Conservation (phyloP, 2,113 vertebrate genomes). For the Channa argus region DNA sequence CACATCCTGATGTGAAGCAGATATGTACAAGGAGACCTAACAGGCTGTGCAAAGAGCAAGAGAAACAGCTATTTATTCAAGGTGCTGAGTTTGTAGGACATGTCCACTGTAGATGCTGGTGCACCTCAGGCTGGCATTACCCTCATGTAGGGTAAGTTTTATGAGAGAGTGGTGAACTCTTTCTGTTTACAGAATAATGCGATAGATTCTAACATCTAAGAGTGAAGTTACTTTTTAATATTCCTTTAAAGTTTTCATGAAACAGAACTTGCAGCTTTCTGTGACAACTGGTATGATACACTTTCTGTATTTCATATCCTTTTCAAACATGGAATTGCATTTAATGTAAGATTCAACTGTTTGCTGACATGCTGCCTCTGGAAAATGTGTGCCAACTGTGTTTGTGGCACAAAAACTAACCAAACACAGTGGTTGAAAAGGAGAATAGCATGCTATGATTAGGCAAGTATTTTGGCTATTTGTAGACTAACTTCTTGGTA, state of each 20-base stretch:
- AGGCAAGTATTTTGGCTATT: no score
- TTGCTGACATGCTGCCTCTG: conserved; percentile 19
- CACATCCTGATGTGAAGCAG: conserved; percentile 67
- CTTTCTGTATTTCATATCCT: background rate
- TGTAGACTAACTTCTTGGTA: conserved; percentile 19
- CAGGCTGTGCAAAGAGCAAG: conserved; percentile 46
- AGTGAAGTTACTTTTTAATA: no score
- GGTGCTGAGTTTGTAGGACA: conserved; percentile 68
- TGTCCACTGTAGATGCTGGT: conserved; percentile 28
- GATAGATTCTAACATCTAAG: no score
- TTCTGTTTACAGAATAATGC: background rate
- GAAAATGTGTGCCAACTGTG: conserved; percentile 13
- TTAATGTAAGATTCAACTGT: background rate
- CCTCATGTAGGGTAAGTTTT: conserved; percentile 16
- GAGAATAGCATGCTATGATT: conserved; percentile 22
- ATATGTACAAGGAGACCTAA: conserved; percentile 56
- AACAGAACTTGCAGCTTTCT: background rate
- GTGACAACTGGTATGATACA: background rate
- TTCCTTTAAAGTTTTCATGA: background rate
- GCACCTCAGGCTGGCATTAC: conserved; percentile 5
- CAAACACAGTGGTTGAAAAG: conserved; percentile 55
- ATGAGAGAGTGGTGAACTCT: background rate
- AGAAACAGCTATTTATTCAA: conserved; percentile 39
- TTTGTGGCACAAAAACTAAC: conserved; percentile 35
- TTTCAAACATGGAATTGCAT: background rate